Base-by-base conservation (phyloP, 2,888 invertebrate species). In the Osmoderma eremita region DNA sequence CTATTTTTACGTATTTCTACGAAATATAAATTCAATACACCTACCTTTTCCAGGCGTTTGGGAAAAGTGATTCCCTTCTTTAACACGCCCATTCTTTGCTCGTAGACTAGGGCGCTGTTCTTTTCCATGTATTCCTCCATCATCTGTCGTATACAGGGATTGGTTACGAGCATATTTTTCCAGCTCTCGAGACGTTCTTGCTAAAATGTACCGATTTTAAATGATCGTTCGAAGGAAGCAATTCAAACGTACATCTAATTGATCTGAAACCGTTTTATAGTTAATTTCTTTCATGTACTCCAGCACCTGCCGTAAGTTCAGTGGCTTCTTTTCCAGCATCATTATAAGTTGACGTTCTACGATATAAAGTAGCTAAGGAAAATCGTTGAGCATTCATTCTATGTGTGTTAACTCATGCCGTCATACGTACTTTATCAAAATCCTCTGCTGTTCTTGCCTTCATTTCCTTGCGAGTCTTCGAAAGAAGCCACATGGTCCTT, bases 381-480 rank as follows among this genome's bases (percentile, higher is more conserved):
- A 42, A 18, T 22, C 30, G 30, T 30, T 30, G n/a, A 30, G 30
- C 2, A 30, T 2, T 13, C 20, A 6, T n/a, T 13, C 3, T 6
- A 53, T 15, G 36, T 50, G 3, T 51, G 41, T n/a, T n/a, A n/a
- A n/a, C n/a, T n/a, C n/a, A n/a, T n/a, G 0, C 6, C 5, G 10
- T n/a, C 4, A 50, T 45, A 24, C 38, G 53, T 70, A 79, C 81
- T 72, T 81, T 81, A n/a, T 75, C 73, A 68, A 79, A 81, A 68
- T 82, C 82, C 5, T 74, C 75, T 4, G 76, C 71, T 4, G 77
- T 78, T 10, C 76, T 78, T 10, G 79, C 81, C 71, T 78, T 80
- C 82, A 82, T 82, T 71, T 82, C 81, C 42, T 78, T 72, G 69
- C 81, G 75, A 0, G 81, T 81, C 70, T 78, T 78, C 1, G 81